Conservation (phyloP, 2,888 invertebrate species). For the Entomobrya proxima region DNA sequence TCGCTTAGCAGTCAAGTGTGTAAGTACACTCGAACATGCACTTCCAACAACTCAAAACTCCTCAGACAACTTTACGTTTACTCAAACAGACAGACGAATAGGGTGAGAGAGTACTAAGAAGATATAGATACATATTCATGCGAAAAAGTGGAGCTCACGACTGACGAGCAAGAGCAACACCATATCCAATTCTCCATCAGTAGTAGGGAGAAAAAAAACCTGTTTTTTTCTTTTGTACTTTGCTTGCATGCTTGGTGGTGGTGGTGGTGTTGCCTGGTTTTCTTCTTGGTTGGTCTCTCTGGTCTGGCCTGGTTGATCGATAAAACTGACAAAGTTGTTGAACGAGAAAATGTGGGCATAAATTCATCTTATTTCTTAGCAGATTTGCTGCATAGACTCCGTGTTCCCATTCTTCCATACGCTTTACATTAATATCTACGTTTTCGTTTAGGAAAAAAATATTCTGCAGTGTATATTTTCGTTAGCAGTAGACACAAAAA, state of each 20-base stretch:
- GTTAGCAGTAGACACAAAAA: not conserved
- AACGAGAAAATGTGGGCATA: conserved; percentile 67
- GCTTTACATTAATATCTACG: not conserved
- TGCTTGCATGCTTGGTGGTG: not conserved
- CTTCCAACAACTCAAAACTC: conserved; percentile 28
- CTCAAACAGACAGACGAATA: no score
- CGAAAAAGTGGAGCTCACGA: conserved; percentile 16
- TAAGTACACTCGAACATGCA: conserved; percentile 42
- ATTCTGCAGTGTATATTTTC: not conserved
- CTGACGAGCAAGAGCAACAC: not conserved
- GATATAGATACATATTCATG: conserved; percentile 16
- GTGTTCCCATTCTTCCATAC: not conserved
- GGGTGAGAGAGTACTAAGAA: no score
- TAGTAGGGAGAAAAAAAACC: conserved; percentile 1
- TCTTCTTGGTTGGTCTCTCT: conserved; percentile 2
- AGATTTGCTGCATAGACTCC: conserved; percentile 54
- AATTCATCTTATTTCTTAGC: conserved; percentile 66
- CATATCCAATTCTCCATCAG: not conserved
- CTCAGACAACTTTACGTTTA: not conserved
- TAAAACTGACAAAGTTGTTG: conserved; percentile 68
- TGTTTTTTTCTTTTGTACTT: conserved; percentile 13
- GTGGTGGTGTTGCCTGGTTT: conserved; percentile 13
- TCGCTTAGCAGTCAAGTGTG: conserved; percentile 52
- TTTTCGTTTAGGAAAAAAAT: not conserved
- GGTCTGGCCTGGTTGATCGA: conserved; percentile 55